Conservation (phyloP, 2,797 vertebrate species). For the Dallia pectoralis region DNA sequence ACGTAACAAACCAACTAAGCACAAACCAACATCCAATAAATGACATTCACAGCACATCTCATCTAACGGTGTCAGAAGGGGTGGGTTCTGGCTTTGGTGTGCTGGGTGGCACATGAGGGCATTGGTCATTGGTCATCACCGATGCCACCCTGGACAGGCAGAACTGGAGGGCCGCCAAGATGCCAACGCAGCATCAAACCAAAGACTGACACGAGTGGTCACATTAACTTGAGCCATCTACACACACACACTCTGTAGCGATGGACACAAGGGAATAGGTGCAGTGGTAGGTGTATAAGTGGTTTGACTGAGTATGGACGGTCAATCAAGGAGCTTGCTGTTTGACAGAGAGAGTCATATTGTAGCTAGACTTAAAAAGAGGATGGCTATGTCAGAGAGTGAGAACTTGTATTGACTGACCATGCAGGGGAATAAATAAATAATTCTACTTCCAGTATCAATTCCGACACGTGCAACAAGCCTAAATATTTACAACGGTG, state of each 20-base stretch:
- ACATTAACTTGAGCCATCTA: conserved; percentile 40
- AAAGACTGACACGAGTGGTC: conserved; percentile 44
- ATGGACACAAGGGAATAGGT: conserved; percentile 48
- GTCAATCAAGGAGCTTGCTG: conserved; percentile 39
- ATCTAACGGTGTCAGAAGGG: not conserved
- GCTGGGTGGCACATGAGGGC: conserved; percentile 44
- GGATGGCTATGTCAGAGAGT: conserved; percentile 32
- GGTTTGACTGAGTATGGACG: conserved; percentile 42
- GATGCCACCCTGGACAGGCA: conserved; percentile 58
- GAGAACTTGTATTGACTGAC: conserved; percentile 20
- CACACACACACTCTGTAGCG: conserved; percentile 25
- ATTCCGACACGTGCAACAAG: not conserved
- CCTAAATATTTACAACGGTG: not conserved
- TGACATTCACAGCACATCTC: not conserved
- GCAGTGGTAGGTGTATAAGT: conserved; percentile 31
- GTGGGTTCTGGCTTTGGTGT: conserved; percentile 44
- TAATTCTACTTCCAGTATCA: not conserved
- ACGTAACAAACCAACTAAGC: not conserved
- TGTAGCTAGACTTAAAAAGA: conserved; percentile 29
- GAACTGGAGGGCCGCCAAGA: conserved; percentile 42
- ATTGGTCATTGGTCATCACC: conserved; percentile 70
- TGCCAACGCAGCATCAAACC: conserved; percentile 47
- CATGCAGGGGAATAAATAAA: not conserved
- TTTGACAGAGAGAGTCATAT: conserved; percentile 19
- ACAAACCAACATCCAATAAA: not conserved